These are phyloP conservation scores for Dendronephthya gigantea DNA, from an alignment of 64 coral and sea anemone species.

Conservation along the genomic window DNA sequence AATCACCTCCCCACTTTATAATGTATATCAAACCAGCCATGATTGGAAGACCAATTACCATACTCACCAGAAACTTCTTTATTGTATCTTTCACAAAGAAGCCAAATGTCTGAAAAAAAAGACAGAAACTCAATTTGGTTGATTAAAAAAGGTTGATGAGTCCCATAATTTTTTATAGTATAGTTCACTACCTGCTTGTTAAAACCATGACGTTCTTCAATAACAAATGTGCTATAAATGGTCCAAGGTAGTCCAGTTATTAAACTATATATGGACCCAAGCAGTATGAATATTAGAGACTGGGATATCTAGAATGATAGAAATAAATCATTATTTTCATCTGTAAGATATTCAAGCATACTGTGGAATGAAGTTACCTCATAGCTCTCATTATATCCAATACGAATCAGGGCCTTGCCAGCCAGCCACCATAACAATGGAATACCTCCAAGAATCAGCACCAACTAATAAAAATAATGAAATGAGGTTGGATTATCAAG, in stretches of 20 bases:
- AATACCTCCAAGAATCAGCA: slow-evolving; percentile 70
- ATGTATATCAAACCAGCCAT: slow-evolving; percentile 64
- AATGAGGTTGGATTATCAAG: no score
- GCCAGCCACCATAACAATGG: slow-evolving; percentile 65
- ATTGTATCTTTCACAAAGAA: slow-evolving; percentile 87
- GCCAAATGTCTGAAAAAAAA: slow-evolving; percentile 58
- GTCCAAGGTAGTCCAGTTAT: slow-evolving; percentile 81
- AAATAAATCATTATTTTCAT: not conserved
- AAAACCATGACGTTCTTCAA: slow-evolving; percentile 94
- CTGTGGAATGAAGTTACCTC: slow-evolving; percentile 48
- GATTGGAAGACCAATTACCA: slow-evolving; percentile 61
- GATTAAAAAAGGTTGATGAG: not conserved
- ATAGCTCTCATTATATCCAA: slow-evolving; percentile 74
- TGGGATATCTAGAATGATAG: slow-evolving; percentile 50
- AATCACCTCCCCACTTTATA: slow-evolving; percentile 96
- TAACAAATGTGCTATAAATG: slow-evolving; percentile 90
- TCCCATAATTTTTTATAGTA: not conserved
- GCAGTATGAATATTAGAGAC: slow-evolving; percentile 51
- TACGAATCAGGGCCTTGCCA: slow-evolving; percentile 45
- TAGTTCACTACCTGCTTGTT: slow-evolving; percentile 76
- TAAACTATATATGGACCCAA: slow-evolving; percentile 51
- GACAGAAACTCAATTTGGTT: not conserved
- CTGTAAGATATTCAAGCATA: no score
- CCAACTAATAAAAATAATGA: slow-evolving; percentile 58
- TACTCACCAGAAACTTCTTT: slow-evolving; percentile 72